Evolutionary conservation across 2,797 vertebrate species (phyloP).

Genomic region (Presbytis comata): DNA sequence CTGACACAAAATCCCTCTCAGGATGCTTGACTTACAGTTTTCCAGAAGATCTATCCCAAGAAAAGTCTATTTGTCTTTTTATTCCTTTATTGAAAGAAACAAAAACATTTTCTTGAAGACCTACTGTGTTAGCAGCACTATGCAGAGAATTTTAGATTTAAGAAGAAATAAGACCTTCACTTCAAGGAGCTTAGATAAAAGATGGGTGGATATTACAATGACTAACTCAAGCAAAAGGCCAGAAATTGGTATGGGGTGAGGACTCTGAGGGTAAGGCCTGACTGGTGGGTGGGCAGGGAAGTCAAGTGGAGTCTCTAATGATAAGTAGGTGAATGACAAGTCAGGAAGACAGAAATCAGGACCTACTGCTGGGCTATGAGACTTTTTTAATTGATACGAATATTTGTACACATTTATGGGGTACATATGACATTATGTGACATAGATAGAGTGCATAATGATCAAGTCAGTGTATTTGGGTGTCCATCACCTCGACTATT

Average conservation of each 20-base stretch:
- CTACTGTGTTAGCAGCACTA: neutral
- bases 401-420: neutral
- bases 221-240: neutral
- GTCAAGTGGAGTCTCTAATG: neutral
- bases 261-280: neutral
- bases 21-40: neutral
- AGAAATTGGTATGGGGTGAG: neutral
- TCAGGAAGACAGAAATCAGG: neutral
- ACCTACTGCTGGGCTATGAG: neutral
- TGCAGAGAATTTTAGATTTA: neutral
- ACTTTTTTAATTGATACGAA: neutral
- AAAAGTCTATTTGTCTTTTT: neutral
- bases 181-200: neutral
- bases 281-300: neutral
- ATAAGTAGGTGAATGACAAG: neutral
- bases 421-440: neutral
- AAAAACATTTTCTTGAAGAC: neutral
- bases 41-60: neutral
- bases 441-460: neutral
- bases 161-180: neutral
- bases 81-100: neutral
- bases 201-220: rapidly evolving
- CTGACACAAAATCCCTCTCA: neutral
- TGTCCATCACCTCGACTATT: neutral
- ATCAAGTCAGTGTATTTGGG: neutral